Percentiles rank a stretch among this genome's conserved stretches.
Conservation (phyloP, 2,113 vertebrate species). For the Sula dactylatra region DNA sequence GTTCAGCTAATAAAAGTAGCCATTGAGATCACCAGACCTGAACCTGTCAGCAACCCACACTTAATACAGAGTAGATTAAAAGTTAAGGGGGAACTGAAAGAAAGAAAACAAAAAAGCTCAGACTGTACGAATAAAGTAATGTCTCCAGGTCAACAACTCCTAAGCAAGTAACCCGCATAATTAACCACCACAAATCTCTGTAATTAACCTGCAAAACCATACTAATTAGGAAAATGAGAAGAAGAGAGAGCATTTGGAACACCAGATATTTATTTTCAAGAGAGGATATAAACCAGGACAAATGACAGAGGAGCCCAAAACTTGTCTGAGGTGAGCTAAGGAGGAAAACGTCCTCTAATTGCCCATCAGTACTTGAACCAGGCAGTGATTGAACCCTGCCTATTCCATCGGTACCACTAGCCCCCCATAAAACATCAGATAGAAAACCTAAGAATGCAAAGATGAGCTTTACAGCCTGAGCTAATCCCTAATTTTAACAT, state of each 20-base stretch:
- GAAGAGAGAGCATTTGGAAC: not conserved
- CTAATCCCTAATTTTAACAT: not conserved
- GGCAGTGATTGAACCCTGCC: not conserved
- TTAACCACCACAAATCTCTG: not conserved
- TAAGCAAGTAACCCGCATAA: not conserved
- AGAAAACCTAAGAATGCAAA: not conserved
- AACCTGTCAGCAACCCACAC: not conserved
- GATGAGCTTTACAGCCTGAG: not conserved
- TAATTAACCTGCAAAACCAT: not conserved
- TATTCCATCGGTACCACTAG: not conserved
- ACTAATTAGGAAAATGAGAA: not conserved
- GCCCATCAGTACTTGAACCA: not conserved
- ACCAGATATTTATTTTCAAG: not conserved
- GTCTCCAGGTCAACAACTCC: not conserved
- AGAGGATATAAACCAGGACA: not conserved
- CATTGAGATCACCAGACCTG: not conserved
- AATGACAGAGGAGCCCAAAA: not conserved
- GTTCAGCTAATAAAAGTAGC: not conserved
- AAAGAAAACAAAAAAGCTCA: not conserved
- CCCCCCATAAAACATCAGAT: not conserved
- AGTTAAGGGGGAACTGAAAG: not conserved
- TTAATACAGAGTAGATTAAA: not conserved
- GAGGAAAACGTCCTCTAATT: not conserved
- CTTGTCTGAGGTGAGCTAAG: not conserved
- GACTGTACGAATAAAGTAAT: not conserved